Conservation (phyloP, 2,797 vertebrate genomes). For the Gymnothorax reevesii region DNA sequence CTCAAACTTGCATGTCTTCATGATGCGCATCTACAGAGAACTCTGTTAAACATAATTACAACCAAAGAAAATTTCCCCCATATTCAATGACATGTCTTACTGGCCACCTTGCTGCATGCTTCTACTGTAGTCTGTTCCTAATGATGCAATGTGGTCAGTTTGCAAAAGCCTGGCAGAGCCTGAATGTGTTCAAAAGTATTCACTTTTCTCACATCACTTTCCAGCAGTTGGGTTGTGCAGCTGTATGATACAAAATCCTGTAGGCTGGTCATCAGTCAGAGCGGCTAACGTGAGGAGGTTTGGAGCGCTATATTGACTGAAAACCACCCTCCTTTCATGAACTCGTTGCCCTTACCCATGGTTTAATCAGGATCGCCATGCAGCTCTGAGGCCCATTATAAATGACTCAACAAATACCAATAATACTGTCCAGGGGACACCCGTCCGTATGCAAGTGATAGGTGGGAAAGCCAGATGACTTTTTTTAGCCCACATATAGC, state of each 20-base stretch:
- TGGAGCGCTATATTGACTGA: background rate
- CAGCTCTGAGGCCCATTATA: background rate
- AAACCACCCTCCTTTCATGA: background rate
- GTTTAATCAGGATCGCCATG: background rate
- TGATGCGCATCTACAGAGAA: background rate
- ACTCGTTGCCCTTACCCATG: background rate
- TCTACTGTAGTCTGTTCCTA: background rate
- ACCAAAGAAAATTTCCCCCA: too few species aligned
- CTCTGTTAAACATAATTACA: background rate
- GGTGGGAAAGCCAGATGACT: background rate
- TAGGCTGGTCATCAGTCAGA: background rate
- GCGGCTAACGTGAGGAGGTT: background rate
- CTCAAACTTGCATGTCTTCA: background rate
- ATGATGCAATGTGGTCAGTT: background rate
- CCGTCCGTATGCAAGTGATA: too few species aligned
- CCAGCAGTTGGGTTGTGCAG: background rate
- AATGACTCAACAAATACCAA: background rate
- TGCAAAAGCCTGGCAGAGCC: background rate
- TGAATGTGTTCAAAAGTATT: background rate
- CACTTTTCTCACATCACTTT: background rate
- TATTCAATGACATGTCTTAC: background rate
- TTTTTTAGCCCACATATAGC: background rate
- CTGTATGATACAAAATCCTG: background rate
- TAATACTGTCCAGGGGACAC: background rate
- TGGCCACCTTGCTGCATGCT: background rate